Evolutionary conservation across 2,888 invertebrate species (phyloP), one percentile per base, ranked within the genome.

Genomic region (Amiota communis): DNA sequence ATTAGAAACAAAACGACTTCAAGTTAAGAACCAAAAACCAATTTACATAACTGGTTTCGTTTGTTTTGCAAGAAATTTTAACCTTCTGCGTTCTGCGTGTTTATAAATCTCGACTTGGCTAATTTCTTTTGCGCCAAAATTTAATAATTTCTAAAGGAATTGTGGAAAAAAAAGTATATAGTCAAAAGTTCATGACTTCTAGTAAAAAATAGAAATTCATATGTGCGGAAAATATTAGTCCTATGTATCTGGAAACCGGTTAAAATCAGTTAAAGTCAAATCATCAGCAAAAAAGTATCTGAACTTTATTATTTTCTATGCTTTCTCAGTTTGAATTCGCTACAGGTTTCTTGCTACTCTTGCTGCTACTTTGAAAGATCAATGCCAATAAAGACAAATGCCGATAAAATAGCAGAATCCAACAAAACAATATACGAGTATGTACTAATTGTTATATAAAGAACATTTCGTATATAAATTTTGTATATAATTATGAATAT

Each of bases 31-130:
- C 46, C 46, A 13, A 23, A 36, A 63, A 36, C n/a, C 17, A 13
- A 63, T 63, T 63, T 36, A n/a, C 63, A 63, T 63, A 63, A 11
- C 63, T 12, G 46, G 63, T 63, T 63, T 63, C 10, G 17, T n/a
- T 13, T 36, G 36, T 0, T 57, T 57, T 57, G n/a, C 23, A 36
- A 20, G 63, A 63, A 63, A 63, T 63, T 2, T 13, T 63, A 46
- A 63, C 63, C 63, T 36, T 36, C 13, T 63, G 36, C 46, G 0
- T 36, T 36, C 36, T 36, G 36, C 2, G 8, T 36, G 8, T 2
- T 36, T 36, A 36, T 36, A 4, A 36, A 6, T 36, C 6, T 36
- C 36, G 6, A 6, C 36, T 36, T 36, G 6, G 36, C 36, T 36
- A 36, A 36, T 36, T 36, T 36, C 36, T 36, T 36, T 36, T 36